Evolutionary conservation across 2,888 invertebrate species (phyloP).

Genomic region (Drosophila prostipennis): DNA sequence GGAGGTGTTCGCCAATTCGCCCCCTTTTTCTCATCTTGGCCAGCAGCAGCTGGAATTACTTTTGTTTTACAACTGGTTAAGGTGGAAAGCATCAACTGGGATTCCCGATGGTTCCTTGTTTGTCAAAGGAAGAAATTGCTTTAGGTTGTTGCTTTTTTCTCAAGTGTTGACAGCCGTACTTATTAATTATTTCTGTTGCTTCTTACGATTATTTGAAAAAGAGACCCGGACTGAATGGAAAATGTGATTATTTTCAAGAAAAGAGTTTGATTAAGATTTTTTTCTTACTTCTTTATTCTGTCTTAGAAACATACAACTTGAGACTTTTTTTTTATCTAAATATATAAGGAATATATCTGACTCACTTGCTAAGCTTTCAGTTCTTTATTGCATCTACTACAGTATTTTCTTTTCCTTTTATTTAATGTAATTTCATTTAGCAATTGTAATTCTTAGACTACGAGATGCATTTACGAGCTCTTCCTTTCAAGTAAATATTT

Average conservation of each 20-base stretch:
- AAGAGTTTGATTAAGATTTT: background rate
- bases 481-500: background rate
- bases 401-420: background rate
- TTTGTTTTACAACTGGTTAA: conserved; percentile 35
- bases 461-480: background rate
- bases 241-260: conserved; percentile 7
- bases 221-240: background rate
- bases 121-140: conserved; percentile 31
- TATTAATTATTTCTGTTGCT: conserved; percentile 31
- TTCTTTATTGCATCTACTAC: background rate
- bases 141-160: conserved; percentile 13
- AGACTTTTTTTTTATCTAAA: too few relatives aligned
- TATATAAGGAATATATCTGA: too few relatives aligned
- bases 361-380: background rate
- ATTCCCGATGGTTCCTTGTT: conserved; percentile 35
- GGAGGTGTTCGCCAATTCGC: conserved; percentile 38
- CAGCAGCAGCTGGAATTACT: conserved; percentile 28
- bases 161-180: conserved; percentile 32
- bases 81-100: conserved; percentile 14
- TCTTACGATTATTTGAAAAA: background rate
- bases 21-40: background rate
- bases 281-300: background rate
- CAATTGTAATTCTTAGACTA: conserved; percentile 5
- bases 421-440: background rate
- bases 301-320: background rate